Base-by-base conservation (phyloP, 2,113 vertebrate genomes). In the Ptilonorhynchus violaceus region DNA sequence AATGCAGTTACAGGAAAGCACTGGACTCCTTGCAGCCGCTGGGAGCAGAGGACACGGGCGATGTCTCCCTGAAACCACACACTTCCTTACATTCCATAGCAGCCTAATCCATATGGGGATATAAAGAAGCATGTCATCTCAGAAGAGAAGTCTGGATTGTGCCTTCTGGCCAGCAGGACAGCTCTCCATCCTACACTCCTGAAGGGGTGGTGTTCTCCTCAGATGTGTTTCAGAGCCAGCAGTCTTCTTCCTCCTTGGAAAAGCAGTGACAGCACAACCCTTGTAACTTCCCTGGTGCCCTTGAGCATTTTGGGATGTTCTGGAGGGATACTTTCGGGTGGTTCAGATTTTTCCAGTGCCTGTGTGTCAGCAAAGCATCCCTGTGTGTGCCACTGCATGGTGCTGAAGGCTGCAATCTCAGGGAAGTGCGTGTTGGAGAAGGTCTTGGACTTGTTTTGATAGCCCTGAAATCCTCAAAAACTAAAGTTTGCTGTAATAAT, bases 71-170 rank as follows among this genome's bases (percentile, higher is more conserved):
- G 98, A 98, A 99, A 99, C 99, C 99, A 99, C 99, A 99, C 99
- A 99, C 99, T 99, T 99, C 99, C 99, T 99, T 99, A 99, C 99
- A 99, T 99, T 99, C 99, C 99, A 99, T 99, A 99, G 98, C 97
- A 97, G 97, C 95, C 96, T 98, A 98, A 98, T 98, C 98, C 98
- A 98, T 99, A 99, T 99, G 99, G 98, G 98, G 98, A 99, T 99
- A 99, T 99, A 99, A 99, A 99, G 99, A 99, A 99, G 99, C 98
- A 99, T 99, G 99, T 99, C 93, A 93, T 98, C 98, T 98, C 98
- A 94, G 44, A 85, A 56, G 98, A 98, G 97, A 96, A 95, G 69
- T 70, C 77, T 69, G 77, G 42, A 15, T 22, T 2, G 6, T 66
- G 82, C 59, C 49, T 69, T 85, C 77, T 50, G 66, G 78, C 37